Evolutionary conservation across 2,113 vertebrate species (phyloP).

Genomic region (Actenoides hombroni): DNA sequence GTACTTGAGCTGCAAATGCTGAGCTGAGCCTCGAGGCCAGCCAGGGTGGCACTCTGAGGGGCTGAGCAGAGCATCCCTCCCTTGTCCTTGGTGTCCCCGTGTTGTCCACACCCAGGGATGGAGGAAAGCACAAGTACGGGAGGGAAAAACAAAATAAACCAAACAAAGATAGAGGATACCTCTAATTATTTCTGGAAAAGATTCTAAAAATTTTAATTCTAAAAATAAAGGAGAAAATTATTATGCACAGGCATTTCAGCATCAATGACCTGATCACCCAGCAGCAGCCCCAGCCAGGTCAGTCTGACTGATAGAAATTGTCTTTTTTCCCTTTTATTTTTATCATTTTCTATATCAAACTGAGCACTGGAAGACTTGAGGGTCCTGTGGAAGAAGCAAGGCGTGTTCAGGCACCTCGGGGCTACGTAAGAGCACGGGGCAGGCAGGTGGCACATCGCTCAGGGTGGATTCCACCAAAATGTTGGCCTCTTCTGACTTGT

Average conservation of each 20-base stretch:
- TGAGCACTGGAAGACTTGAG: background rate
- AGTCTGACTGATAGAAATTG: background rate
- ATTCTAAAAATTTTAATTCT: background rate
- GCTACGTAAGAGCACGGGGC: accelerated
- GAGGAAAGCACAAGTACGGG: background rate
- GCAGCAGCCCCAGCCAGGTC: background rate
- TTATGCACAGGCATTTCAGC: background rate
- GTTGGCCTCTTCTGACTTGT: background rate
- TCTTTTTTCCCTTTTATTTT: background rate
- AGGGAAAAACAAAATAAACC: no score
- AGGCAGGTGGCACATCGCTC: accelerated
- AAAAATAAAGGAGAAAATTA: background rate
- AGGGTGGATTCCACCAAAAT: background rate
- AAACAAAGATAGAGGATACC: no score
- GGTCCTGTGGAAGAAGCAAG: accelerated
- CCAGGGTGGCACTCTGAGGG: accelerated
- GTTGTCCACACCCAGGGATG: background rate
- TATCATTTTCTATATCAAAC: background rate
- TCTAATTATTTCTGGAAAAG: background rate
- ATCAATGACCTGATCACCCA: background rate
- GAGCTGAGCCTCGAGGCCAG: background rate
- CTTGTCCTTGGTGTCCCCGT: accelerated
- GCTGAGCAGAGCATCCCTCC: background rate
- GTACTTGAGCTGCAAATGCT: background rate
- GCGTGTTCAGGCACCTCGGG: background rate